Conservation (phyloP, 2,113 vertebrate species). For the Acinonyx jubatus region DNA sequence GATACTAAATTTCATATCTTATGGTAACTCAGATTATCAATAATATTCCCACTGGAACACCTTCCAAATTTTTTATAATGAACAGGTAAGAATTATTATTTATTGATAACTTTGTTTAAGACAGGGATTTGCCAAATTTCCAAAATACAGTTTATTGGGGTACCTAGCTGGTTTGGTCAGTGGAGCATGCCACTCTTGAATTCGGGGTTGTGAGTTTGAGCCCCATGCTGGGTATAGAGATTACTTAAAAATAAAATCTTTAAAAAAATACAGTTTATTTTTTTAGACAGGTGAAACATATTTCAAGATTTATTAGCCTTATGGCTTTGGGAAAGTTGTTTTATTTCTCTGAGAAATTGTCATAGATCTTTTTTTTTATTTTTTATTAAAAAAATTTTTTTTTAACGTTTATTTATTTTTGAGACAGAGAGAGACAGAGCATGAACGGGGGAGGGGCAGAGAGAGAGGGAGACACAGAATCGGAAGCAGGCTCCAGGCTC, state of each 20-base stretch:
- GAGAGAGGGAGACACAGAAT: too few relatives aligned
- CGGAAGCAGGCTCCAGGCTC: too few relatives aligned
- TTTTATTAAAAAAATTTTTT: too few relatives aligned
- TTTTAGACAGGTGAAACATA: slow-evolving; percentile 45
- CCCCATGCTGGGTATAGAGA: too few relatives aligned
- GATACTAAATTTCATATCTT: neutral
- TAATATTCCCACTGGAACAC: neutral
- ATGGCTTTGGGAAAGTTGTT: neutral
- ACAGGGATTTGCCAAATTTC: neutral
- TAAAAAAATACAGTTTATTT: neutral
- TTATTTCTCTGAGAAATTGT: neutral
- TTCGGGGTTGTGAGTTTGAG: neutral
- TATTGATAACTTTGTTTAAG: neutral
- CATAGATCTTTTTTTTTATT: neutral
- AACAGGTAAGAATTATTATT: neutral
- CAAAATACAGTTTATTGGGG: neutral
- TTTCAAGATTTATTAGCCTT: neutral
- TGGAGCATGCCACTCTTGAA: neutral
- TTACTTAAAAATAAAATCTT: neutral
- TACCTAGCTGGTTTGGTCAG: neutral
- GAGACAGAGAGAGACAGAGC: too few relatives aligned
- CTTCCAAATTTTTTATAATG: neutral
- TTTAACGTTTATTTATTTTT: too few relatives aligned
- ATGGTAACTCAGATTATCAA: neutral
- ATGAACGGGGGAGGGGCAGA: too few relatives aligned